Evolutionary conservation across 2,797 vertebrate species (phyloP).

Genomic region (Aulostomus chinensis): DNA sequence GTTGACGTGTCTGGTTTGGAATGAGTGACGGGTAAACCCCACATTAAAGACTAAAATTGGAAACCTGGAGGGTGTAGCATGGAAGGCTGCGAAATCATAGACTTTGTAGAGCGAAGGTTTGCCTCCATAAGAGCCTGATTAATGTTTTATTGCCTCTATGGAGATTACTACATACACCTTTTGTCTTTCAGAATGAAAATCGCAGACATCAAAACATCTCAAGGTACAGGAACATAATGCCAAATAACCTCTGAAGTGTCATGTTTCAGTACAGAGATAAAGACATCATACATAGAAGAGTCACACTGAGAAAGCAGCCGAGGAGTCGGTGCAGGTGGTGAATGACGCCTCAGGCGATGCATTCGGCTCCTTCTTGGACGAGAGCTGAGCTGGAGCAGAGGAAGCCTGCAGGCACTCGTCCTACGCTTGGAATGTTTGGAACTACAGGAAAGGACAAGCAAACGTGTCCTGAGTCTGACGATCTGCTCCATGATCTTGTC

Average conservation of each 20-base stretch:
- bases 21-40: constrained; percentile 17
- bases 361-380: constrained; percentile 26
- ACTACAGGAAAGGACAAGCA: too few species aligned
- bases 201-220: constrained; percentile 88
- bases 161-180: constrained; percentile 84
- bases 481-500: too few species aligned
- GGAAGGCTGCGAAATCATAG: background rate
- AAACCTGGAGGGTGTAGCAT: constrained; percentile 1
- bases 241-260: constrained; percentile 41
- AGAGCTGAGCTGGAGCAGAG: constrained; percentile 9
- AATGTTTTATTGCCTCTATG: constrained; percentile 64
- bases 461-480: too few species aligned
- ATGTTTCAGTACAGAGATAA: constrained; percentile 25
- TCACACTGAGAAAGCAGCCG: constrained; percentile 7
- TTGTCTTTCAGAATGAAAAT: constrained; percentile 99
- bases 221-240: constrained; percentile 85
- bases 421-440: constrained; percentile 3
- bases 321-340: constrained; percentile 7
- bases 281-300: constrained; percentile 8
- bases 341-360: constrained; percentile 11
- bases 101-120: constrained; percentile 1
- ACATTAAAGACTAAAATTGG: background rate
- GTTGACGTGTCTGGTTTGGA: constrained; percentile 26
- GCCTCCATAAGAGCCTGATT: constrained; percentile 40
- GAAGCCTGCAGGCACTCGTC: constrained; percentile 17